These are phyloP conservation scores for Cisticola juncidis DNA, from an alignment of 2,113 vertebrate species.

Conservation along the genomic window DNA sequence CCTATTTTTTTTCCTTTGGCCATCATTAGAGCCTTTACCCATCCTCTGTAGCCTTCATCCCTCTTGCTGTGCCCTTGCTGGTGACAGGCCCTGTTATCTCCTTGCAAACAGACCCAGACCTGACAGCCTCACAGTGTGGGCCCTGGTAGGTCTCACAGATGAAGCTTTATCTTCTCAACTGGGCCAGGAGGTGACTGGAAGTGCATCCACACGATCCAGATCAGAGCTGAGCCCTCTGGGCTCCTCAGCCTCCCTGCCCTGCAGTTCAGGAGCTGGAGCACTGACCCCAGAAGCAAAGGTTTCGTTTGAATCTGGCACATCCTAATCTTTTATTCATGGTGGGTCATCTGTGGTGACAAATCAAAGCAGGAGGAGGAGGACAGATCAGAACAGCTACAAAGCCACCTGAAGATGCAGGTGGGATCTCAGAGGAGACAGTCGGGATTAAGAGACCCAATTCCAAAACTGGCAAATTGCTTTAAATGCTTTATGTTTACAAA, in stretches of 20 bases:
- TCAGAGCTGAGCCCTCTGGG: neutral
- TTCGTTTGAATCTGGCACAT: neutral
- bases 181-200: neutral
- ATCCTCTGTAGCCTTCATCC: neutral
- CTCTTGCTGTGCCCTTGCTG: neutral
- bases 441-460: neutral
- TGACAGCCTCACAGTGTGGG: neutral
- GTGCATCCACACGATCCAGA: rapidly evolving
- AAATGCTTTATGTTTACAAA: neutral
- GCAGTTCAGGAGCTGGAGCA: neutral
- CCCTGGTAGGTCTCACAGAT: neutral
- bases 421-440: neutral
- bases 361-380: neutral
- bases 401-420: neutral
- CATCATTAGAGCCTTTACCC: neutral
- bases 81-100: neutral
- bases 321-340: neutral
- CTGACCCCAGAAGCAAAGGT: neutral
- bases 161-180: neutral
- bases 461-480: neutral
- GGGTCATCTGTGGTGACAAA: neutral
- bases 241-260: neutral
- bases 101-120: neutral
- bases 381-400: neutral
- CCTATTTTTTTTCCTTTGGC: neutral